Evolutionary conservation across 2,797 vertebrate species (phyloP), one percentile per base, ranked within the genome.

Genomic region (Arrhamphus sclerolepis): DNA sequence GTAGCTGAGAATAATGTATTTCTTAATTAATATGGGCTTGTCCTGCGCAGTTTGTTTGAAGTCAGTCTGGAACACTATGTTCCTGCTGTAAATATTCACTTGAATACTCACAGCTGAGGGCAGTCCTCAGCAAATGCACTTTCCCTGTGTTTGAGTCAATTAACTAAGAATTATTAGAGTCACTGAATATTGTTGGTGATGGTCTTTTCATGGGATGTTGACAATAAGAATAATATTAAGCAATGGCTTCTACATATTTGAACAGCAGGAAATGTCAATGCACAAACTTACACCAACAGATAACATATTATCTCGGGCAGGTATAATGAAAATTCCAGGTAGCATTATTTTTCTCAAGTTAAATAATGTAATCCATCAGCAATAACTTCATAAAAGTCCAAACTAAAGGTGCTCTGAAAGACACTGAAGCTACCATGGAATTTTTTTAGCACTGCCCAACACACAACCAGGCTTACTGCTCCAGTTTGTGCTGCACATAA

Each of bases 271-370:
- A 74, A 80, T 70, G 60, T 72, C 66, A 77, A 34, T 66, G 56
- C 67, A 81, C 71, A 71, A 56, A 61, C 56, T 70, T 44, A 71
- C 59, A 73, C 42, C 26, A 34, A 65, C 43, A 70, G 57, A 52
- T 39, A 68, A 70, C 51, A 62, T 19, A 54, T 56, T 47, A 42
- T 44, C 62, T 62, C 69, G 68, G 70, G 75, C 75, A 76, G 72
- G 58, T 62, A 46, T 61, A 55, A 69, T 17, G 39, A 24, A 78
- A 87, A 78, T 70, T 77, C 78, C 78, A 76, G 66, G 66, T 68
- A 75, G 62, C 57, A 51, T 42, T 6, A 65, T 65, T 70, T 75
- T 69, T 75, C 41, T 38, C 56, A 57, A 49, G 38, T 39, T 43
- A 19, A 67, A 49, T 48, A 43, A 62, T 56, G 43, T 28, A 62